Base-by-base conservation (phyloP, 2,797 vertebrate genomes). In the Rhinoraja longicauda region DNA sequence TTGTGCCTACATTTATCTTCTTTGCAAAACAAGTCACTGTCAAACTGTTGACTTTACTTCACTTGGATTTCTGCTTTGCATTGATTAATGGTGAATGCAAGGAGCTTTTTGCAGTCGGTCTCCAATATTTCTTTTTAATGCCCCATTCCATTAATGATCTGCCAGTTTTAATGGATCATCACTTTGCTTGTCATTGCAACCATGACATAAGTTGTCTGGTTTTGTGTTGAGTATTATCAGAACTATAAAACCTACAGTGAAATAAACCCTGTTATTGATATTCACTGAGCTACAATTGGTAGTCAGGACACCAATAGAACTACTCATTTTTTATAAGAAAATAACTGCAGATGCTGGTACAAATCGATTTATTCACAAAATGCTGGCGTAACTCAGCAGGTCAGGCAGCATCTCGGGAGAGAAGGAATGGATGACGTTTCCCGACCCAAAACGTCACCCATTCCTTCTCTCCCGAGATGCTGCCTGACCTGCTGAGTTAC, bases 21-120 rank as follows among this genome's bases (percentile, higher is more conserved):
- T 53, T 73, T 53, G 19, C 24, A 53, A 45, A 91, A 29, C 36
- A 90, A 91, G 36, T 91, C 53, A 26, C 70, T 45, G 1, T 73
- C 84, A 59, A 15, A 64, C 84, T 88, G 29, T 53, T 73, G 67
- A 91, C 67, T 36, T 36, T 36, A 78, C 76, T 91, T 91, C 70
- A 13, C 90, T 91, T 73, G 73, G 36, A 73, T 91, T 91, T 91
- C 67, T 91, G 90, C 32, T 53, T 73, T 5, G 26, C 45, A 29
- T 91, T 91, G 62, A 70, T 91, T 45, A 91, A 91, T 91, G 67
- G 45, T 73, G 90, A 67, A 73, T 91, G 90, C 72, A 73, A 53
- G 36, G 90, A 91, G 24, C 90, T 70, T 70, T 91, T 91, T 91
- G 90, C 72, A 73, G 90, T 91, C 21, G 0, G 67, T 26, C 67